These are phyloP conservation scores for Teleogryllus oceanicus DNA, from an alignment of 2,888 invertebrate species.

Conservation along the genomic window DNA sequence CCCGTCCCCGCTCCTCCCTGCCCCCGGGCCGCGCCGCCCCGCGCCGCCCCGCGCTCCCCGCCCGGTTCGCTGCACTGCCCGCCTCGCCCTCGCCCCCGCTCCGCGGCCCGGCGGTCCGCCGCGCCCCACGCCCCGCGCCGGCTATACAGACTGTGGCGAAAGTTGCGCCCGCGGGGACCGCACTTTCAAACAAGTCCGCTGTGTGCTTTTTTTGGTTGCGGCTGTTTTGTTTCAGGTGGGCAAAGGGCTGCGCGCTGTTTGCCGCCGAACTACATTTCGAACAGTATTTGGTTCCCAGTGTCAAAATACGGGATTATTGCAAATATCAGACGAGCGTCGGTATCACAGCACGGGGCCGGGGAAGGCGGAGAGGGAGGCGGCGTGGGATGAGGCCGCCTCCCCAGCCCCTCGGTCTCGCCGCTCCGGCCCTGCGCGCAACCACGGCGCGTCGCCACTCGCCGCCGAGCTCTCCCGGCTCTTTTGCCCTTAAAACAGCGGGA, in stretches of 20 bases:
- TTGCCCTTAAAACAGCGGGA: neutral
- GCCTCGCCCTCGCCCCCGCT: neutral
- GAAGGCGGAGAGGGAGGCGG: neutral
- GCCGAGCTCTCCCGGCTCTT: neutral
- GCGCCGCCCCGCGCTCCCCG: neutral
- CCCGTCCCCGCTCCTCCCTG: neutral
- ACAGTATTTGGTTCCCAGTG: constrained; percentile 18
- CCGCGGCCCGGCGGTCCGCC: neutral
- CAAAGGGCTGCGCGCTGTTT: constrained; percentile 18
- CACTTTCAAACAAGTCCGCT: constrained; percentile 18
- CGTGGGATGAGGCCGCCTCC: neutral
- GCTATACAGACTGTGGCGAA: neutral
- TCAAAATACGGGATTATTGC: constrained; percentile 7
- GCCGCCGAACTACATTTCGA: constrained; percentile 9
- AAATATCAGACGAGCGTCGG: neutral
- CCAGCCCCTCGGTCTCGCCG: neutral
- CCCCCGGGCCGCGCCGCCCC: neutral
- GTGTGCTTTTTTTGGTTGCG: constrained; percentile 18
- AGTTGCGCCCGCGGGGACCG: constrained; percentile 9
- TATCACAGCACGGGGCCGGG: neutral
- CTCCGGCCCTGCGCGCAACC: neutral
- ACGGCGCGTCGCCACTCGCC: neutral
- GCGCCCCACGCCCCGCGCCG: neutral
- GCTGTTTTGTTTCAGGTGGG: constrained; percentile 9
- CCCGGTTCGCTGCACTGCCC: neutral